phyloP scores from a whole-genome alignment of 1,140 invertebrate species.

The Aphaenogaster ashmeadi region DNA sequence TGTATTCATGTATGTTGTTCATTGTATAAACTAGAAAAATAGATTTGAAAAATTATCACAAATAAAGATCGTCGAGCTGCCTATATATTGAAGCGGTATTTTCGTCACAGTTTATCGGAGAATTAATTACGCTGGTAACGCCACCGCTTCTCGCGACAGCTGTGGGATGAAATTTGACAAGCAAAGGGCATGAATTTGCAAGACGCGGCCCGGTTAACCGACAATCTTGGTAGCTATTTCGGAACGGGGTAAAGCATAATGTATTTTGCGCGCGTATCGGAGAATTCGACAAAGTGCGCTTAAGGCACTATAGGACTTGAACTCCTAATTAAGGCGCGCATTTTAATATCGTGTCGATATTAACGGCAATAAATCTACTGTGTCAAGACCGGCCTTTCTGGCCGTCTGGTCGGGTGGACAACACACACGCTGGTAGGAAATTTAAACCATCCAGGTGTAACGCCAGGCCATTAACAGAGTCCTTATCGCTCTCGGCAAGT shows the following conservation, averaged over 20 bases:
- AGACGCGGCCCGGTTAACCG: constrained; percentile 18
- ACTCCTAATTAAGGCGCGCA: constrained; percentile 43
- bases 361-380: constrained; percentile 50
- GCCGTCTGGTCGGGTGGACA: not conserved
- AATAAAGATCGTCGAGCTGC: not conserved
- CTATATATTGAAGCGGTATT: constrained; percentile 26
- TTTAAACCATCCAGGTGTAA: constrained; percentile 49
- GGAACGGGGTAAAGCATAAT: constrained; percentile 33
- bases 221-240: constrained; percentile 49
- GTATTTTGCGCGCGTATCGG: constrained; percentile 13
- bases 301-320: not conserved
- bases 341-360: constrained; percentile 49
- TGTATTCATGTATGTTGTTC: too few relatives aligned
- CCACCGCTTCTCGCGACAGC: constrained; percentile 40
- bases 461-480: constrained; percentile 14
- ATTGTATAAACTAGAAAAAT: not conserved
- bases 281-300: not conserved
- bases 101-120: constrained; percentile 42
- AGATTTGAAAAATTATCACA: not conserved
- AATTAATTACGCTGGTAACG: constrained; percentile 62
- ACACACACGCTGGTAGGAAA: not conserved
- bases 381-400: constrained; percentile 8
- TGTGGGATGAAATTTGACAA: constrained; percentile 43
- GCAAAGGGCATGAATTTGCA: constrained; percentile 53
- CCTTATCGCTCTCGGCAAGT: constrained; percentile 7